Evolutionary conservation across 2,888 invertebrate genomes (phyloP), one percentile per base, ranked within the genome.

Genomic region (Drosophila affinis): DNA sequence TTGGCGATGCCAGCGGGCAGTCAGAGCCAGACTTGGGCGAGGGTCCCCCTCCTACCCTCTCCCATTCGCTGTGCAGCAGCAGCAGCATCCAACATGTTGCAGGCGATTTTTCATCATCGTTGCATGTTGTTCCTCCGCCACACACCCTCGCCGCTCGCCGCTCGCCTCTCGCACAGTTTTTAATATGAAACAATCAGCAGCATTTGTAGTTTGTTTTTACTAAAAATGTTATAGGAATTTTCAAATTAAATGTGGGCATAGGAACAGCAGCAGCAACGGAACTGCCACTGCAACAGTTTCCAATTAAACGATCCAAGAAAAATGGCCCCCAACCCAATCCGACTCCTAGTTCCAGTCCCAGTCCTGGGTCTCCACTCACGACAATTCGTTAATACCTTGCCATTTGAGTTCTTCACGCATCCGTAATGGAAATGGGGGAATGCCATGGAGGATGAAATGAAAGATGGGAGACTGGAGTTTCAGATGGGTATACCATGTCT

Each of bases 301-400:
- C 90, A 91, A 91, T 91, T 91, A 91, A 91, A 91, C 85, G 84
- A 87, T 75, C 72, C 59, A 70, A 80, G 81, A 91, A 84, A 87
- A 87, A 89, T 89, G 80, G 79, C 62, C 54, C 44, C 67, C 68
- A 32, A 46, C 44, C 67, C 68, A 32, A 47, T 18, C 17, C 18
- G 18, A 73, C 68, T 76, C 77, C 77, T 75, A 72, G 78, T 71
- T 59, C 69, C 61, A 52, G 70, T 61, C 67, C 32, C 44, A 17
- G 51, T 24, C 67, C 71, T 58, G 49, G 2, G 51, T 24, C 64
- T 48, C 74, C 51, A 62, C 85, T 84, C 87, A 84, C 89, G 89
- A 89, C 88, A 89, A 81, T 90, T 90, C 83, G 79, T 89, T 90
- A 88, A 85, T 85, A 88, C 85, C 82, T 81, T 84, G 78, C 87